A percentile compares a stretch with the other conserved stretches of the same genome.
Conservation (phyloP, 2,888 invertebrate species). For the Drosophila ustulata region DNA sequence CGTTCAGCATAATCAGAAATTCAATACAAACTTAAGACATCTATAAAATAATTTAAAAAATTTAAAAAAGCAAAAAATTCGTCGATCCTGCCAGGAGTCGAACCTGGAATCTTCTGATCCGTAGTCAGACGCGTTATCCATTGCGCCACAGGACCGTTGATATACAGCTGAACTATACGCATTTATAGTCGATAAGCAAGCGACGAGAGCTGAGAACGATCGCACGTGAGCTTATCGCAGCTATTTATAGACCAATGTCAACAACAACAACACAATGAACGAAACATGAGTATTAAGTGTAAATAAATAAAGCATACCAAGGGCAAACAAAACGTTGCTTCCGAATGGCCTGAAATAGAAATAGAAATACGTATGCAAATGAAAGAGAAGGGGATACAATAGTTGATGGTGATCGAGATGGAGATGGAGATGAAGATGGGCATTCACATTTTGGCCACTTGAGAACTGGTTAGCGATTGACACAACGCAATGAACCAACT, state of each 20-base stretch:
- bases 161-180: rapidly evolving
- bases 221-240: conserved; percentile 33
- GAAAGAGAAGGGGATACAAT: conserved; percentile 6
- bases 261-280: conserved; percentile 28
- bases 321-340: not conserved
- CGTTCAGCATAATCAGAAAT: not conserved
- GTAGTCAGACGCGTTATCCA: conserved; percentile 85
- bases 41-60: not conserved
- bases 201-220: conserved; percentile 21
- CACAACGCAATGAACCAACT: not conserved
- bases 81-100: conserved; percentile 84
- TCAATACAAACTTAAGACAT: not conserved
- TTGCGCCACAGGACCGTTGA: conserved; percentile 83
- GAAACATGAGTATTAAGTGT: conserved; percentile 40
- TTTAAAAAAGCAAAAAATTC: not conserved
- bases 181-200: conserved; percentile 3
- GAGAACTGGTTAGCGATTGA: conserved; percentile 49
- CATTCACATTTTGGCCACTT: conserved; percentile 27
- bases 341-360: conserved; percentile 3
- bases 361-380: not conserved
- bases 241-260: conserved; percentile 47
- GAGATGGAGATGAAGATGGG: not conserved
- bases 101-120: conserved; percentile 85
- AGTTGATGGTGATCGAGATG: not conserved
- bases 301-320: conserved; percentile 45